These are phyloP conservation scores for Mus spretus DNA, from an alignment of 2,797 vertebrate species.

Conservation along the genomic window DNA sequence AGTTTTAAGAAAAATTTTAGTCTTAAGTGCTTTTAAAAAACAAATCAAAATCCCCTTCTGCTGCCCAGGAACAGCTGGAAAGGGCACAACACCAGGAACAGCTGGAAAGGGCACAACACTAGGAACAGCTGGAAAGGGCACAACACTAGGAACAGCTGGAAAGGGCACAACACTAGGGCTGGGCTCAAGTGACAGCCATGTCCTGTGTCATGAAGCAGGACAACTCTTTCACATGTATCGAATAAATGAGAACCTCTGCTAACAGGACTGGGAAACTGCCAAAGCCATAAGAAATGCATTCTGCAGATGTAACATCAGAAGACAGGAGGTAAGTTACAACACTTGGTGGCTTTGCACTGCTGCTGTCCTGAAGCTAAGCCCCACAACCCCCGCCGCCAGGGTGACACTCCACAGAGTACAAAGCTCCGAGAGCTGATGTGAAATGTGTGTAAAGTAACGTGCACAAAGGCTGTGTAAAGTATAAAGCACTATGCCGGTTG, in stretches of 20 bases:
- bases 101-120: background rate
- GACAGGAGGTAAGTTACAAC: conserved; percentile 7
- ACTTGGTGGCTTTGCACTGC: background rate
- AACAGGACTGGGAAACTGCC: background rate
- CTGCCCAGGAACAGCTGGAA: background rate
- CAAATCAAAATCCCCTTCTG: background rate
- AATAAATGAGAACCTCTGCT: background rate
- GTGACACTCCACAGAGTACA: conserved; percentile 26
- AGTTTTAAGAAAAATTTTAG: conserved; percentile 44
- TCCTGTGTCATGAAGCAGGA: background rate
- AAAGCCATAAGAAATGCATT: background rate
- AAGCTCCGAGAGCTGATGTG: background rate
- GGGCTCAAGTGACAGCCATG: background rate
- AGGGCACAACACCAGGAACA: background rate
- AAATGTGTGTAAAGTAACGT: background rate
- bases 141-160: background rate
- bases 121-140: background rate
- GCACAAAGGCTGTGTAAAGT: background rate
- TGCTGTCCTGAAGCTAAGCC: conserved; percentile 32
- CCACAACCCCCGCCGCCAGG: background rate
- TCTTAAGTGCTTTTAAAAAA: conserved; percentile 67
- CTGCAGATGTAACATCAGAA: background rate
- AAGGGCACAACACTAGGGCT: background rate
- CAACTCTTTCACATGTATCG: background rate
- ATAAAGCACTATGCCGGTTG: conserved; percentile 38